phyloP scores from a whole-genome alignment of 2,797 vertebrate species.

The Oryzias sinensis region DNA sequence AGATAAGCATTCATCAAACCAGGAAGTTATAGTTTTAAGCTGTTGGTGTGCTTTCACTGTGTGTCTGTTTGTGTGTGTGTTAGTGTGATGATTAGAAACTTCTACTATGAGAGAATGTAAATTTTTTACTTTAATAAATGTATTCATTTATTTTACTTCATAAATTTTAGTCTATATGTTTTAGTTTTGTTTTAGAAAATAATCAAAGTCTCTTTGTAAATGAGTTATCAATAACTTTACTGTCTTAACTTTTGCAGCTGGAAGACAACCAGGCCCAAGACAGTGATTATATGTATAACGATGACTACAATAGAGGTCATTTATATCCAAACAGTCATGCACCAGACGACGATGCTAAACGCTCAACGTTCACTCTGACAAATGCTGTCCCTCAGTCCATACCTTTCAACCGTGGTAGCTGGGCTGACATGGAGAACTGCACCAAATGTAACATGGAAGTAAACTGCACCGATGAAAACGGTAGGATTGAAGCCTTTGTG shows the following conservation, averaged over 20 bases:
- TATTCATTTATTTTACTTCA: too few relatives aligned
- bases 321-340: not conserved
- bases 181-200: too few relatives aligned
- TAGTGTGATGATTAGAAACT: too few relatives aligned
- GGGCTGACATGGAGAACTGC: not conserved
- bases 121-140: too few relatives aligned
- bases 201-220: not conserved
- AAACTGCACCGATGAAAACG: not conserved
- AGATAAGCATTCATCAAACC: too few relatives aligned
- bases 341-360: fast-evolving
- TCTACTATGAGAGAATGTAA: too few relatives aligned
- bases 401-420: not conserved
- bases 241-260: slow-evolving; percentile 22
- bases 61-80: too few relatives aligned
- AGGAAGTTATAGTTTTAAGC: too few relatives aligned
- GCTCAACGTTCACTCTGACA: slow-evolving; percentile 1
- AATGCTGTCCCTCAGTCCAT: not conserved
- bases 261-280: not conserved
- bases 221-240: not conserved
- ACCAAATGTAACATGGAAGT: not conserved
- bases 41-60: too few relatives aligned
- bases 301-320: not conserved
- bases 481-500: fast-evolving
- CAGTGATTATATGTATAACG: not conserved
- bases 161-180: too few relatives aligned